Base-by-base conservation (phyloP, 2,113 vertebrate species). In the Chionodraco myersi region DNA sequence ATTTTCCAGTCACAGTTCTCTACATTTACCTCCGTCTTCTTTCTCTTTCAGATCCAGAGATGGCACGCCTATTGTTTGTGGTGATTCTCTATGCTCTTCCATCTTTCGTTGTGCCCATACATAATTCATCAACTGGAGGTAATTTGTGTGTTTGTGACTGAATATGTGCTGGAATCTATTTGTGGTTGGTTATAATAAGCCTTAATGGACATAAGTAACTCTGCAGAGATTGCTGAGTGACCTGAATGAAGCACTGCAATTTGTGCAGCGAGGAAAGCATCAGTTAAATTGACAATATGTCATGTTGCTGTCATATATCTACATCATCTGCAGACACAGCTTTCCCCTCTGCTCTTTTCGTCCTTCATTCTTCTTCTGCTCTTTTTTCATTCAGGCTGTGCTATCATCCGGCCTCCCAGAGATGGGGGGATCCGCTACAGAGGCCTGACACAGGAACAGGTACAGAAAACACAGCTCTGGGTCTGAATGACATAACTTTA, bases 341-440 rank as follows among this genome's bases (percentile, higher is more conserved):
- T 72, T 56, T n/a, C 58, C 41, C 3, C 65, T 64, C 30, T 59
- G n/a, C 23, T 72, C 58, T 47, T 16, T 7, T 56, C 7, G 0
- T 68, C 65, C 64, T 56, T 57, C 34, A 73, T 45, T 58, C 48
- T 30, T 71, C 56, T 44, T 79, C 47, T 48, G 21, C 11, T 70
- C 34, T 48, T 13, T 57, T 60, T 58, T 21, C 72, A 49, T 60
- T 41, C 81, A 95, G 97, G 97, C 52, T 99, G 97, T 86, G 94
- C 95, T 79, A 97, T 98, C 86, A 97, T 99, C 91, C 95, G 96
- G 88, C 97, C 97, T 0, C 97, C 97, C 0, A 95, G 96, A 90
- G 97, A 98, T 36, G 97, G 97, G 30, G 97, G 97, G 21, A 99
- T 99, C 89, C 96, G 97, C 14, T 99, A 99, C 92, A 92, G 96